phyloP scores from a whole-genome alignment of 2,797 vertebrate species.

The Amblyopsis hoosieri region DNA sequence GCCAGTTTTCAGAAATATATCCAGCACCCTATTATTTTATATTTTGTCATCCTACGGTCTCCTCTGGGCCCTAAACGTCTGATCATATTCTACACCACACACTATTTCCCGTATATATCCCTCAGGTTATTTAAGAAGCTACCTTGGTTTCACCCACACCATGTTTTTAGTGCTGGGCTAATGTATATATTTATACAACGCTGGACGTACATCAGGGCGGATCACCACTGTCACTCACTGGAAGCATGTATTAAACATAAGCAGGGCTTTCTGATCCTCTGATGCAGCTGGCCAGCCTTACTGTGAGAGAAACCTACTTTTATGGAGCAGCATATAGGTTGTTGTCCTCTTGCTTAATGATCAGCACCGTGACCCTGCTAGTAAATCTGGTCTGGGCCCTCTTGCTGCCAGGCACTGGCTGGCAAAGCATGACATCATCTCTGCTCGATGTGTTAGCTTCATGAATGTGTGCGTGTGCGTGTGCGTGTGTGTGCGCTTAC shows the following conservation, averaged over 20 bases:
- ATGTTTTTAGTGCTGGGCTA: conserved; percentile 34
- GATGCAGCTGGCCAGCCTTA: conserved; percentile 26
- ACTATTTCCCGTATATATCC: conserved; percentile 39
- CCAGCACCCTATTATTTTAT: conserved; percentile 32
- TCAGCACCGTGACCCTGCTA: conserved; percentile 55
- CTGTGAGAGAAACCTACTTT: conserved; percentile 38
- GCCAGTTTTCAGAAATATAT: conserved; percentile 17
- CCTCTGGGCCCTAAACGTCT: conserved; percentile 38
- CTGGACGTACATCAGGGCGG: conserved; percentile 23
- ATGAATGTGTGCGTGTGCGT: background rate
- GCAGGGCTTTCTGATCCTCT: conserved; percentile 28
- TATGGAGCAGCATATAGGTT: conserved; percentile 15
- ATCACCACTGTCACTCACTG: conserved; percentile 10
- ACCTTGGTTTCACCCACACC: conserved; percentile 26
- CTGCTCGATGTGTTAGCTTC: conserved; percentile 25
- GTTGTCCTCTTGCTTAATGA: conserved; percentile 55
- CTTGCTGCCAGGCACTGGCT: conserved; percentile 44
- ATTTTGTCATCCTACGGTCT: conserved; percentile 24
- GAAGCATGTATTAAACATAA: background rate
- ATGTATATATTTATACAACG: conserved; percentile 47
- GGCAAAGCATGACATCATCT: conserved; percentile 66
- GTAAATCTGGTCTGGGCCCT: conserved; percentile 62
- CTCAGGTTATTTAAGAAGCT: conserved; percentile 53
- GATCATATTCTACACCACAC: conserved; percentile 15
- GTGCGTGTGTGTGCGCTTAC: conserved; percentile 52